Percentiles rank a stretch among this genome's conserved stretches.
These are phyloP conservation scores for Teleopsis dalmanni DNA, from an alignment of 1,140 invertebrate species.

Conservation along the genomic window DNA sequence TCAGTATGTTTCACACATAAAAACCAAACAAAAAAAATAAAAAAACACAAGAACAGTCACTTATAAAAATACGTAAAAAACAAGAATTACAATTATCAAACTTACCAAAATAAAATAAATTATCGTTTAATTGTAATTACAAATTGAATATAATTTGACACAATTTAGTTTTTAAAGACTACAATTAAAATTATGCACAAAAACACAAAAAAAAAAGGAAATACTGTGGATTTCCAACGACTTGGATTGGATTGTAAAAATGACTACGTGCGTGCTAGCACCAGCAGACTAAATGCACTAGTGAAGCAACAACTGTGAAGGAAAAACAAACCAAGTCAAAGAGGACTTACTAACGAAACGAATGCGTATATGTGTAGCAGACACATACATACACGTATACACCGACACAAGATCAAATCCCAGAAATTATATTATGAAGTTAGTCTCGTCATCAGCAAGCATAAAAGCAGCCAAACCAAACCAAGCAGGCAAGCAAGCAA, in stretches of 20 bases:
- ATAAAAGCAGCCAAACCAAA: not conserved
- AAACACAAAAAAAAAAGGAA: no score
- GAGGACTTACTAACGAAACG: not conserved
- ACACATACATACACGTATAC: not conserved
- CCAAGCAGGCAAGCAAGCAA: not conserved
- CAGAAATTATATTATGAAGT: not conserved
- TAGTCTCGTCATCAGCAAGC: not conserved
- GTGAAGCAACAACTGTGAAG: conserved; percentile 2
- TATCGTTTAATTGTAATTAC: no score
- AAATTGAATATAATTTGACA: no score
- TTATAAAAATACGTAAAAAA: no score
- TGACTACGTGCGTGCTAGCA: conserved; percentile 10
- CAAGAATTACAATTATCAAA: no score
- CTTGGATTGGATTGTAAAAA: not conserved
- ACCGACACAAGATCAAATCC: not conserved
- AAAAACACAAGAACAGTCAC: no score
- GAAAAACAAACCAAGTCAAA: conserved; percentile 4
- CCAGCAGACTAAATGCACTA: conserved; percentile 12
- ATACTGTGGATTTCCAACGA: no score
- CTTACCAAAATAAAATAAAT: no score
- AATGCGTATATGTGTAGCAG: not conserved
- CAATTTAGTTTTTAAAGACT: no score
- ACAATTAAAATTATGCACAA: no score
- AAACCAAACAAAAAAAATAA: no score
- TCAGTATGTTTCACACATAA: no score